Base-by-base conservation (phyloP, 2,797 vertebrate species). In the Rhabdomys pumilio region DNA sequence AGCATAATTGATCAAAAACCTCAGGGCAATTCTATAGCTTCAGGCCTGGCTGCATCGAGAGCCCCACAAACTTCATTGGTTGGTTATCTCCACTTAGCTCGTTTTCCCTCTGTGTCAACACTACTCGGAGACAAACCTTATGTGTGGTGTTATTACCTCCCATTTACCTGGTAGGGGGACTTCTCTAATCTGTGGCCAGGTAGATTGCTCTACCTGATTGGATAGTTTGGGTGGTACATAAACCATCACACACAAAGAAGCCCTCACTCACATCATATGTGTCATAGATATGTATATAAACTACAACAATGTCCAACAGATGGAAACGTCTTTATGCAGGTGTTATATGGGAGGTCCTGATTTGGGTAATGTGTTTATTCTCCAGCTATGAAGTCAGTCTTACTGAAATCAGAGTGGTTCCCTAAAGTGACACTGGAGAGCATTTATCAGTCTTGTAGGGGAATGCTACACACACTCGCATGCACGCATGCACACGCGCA, bases 11-110 rank as follows among this genome's bases (percentile, higher is more conserved):
- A 73, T 80, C 59, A 83, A 89, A 41, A 94, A 47, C 72, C 38
- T 57, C 85, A 59, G 57, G 38, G 19, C 7, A 81, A 90, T 3
- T 50, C 65, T 38, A 26, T 19, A 44, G 34, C 55, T 80, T 93
- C 63, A 67, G 91, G 72, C 44, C 69, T 17, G 47, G 44, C 61
- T 94, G 77, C 38, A 95, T 93, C 84, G 24, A 91, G 61, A 41
- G 59, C 31, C 11, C 41, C 29, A n/a, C 1, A 1, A 3, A 67
- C 26, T 67, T 53, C 6, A 7, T 20, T 41, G 2, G 8, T 19
- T 31, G 57, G 57, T 31, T 26, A 26, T 17, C 38, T 47, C 73
- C 44, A 55, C 88, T 88, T 34, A 61, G 75, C 34, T 69, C 69
- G 57, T 57, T 53, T 24, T 3, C 34, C 47, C 38, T 75, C 29